Evolutionary conservation across 1,140 invertebrate genomes (phyloP).

Genomic region (Scaptomyza hsui): DNA sequence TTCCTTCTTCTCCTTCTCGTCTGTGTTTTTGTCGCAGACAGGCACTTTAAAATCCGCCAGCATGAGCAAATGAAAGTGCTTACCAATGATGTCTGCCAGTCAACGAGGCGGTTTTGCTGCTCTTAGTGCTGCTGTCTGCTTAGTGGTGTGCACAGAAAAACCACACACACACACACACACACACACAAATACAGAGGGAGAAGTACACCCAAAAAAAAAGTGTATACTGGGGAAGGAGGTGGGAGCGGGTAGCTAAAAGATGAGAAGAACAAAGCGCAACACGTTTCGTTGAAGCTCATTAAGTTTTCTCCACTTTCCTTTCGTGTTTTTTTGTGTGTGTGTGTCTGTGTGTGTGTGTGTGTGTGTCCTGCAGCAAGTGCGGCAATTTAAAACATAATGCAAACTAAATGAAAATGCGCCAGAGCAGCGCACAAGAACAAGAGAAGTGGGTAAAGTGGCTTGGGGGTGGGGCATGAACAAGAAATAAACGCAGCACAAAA

Average conservation of each 20-base stretch:
- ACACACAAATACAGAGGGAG: neutral
- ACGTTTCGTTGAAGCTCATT: constrained; percentile 67
- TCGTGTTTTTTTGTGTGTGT: neutral
- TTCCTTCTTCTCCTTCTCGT: no score
- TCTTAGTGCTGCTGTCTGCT: constrained; percentile 1
- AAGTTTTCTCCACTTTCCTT: constrained; percentile 46
- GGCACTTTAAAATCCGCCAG: constrained; percentile 30
- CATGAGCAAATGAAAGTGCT: constrained; percentile 33
- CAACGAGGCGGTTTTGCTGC: neutral
- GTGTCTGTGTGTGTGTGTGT: constrained; percentile 20
- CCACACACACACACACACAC: constrained; percentile 11
- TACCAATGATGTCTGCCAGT: constrained; percentile 15
- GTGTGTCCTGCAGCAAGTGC: constrained; percentile 56
- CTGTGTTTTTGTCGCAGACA: constrained; percentile 6
- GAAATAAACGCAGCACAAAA: constrained; percentile 56
- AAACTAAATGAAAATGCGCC: constrained; percentile 81
- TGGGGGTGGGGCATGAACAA: no score
- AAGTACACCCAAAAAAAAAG: no score
- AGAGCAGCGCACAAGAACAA: constrained; percentile 27
- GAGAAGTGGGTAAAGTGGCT: no score
- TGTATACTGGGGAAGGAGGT: neutral
- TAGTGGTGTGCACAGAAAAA: constrained; percentile 6
- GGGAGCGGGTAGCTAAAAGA: neutral
- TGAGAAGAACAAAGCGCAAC: constrained; percentile 48
- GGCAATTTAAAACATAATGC: constrained; percentile 80